Evolutionary conservation across 2,113 vertebrate species (phyloP).

Genomic region (Noctilio leporinus): DNA sequence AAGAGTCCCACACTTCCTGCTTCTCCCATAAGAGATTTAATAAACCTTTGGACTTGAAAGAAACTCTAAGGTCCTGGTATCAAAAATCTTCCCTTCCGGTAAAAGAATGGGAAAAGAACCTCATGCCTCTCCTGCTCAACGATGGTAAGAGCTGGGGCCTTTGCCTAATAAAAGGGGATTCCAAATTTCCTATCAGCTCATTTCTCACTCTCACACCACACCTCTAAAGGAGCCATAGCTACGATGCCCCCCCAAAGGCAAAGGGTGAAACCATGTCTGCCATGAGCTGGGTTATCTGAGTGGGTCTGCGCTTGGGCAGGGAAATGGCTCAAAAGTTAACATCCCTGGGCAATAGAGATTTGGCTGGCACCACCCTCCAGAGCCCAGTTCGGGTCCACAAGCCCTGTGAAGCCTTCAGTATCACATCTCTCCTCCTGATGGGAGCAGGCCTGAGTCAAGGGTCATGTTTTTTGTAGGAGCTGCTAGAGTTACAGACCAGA

Average conservation of each 20-base stretch:
- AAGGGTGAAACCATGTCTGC: neutral
- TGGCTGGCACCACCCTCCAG: neutral
- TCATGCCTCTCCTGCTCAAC: neutral
- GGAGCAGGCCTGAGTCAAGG: neutral
- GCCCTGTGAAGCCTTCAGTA: neutral
- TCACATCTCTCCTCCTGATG: neutral
- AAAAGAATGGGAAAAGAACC: slow-evolving; percentile 12
- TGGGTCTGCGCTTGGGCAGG: rapidly evolving
- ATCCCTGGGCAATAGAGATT: neutral
- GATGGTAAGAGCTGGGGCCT: neutral
- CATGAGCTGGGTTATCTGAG: neutral
- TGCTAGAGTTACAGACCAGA: neutral
- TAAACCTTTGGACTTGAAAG: neutral
- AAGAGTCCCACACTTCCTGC: neutral
- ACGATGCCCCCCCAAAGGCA: neutral
- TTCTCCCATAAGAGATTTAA: neutral
- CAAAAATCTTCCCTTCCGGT: neutral
- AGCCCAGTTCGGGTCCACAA: neutral
- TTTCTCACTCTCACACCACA: neutral
- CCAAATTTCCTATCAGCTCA: neutral
- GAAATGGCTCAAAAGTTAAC: neutral
- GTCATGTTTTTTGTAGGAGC: neutral
- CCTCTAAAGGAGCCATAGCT: neutral
- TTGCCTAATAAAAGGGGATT: neutral
- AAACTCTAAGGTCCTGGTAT: neutral